Evolutionary conservation across 2,797 vertebrate species (phyloP).

Genomic region (Sphenopsis melanotis): DNA sequence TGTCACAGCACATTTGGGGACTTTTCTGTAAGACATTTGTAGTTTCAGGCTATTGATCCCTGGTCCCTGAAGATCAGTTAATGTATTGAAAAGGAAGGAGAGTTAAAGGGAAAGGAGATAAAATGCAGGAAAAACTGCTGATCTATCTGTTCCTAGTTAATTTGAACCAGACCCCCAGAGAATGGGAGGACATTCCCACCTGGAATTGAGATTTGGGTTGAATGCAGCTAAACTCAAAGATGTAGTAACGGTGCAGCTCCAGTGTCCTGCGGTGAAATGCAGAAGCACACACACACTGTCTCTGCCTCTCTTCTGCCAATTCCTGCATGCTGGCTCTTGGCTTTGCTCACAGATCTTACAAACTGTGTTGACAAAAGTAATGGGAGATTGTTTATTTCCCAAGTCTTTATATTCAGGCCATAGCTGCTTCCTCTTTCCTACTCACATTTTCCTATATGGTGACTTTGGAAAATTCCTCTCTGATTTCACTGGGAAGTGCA

Average conservation of each 20-base stretch:
- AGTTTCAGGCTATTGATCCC: background rate
- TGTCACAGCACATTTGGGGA: background rate
- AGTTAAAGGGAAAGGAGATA: background rate
- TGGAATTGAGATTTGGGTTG: background rate
- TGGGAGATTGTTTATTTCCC: constrained; percentile 25
- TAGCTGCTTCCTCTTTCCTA: constrained; percentile 49
- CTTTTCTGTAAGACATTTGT: background rate
- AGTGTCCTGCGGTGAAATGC: background rate
- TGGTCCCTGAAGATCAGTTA: background rate
- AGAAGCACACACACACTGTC: background rate
- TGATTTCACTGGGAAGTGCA: constrained; percentile 72
- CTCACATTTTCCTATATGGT: constrained; percentile 71
- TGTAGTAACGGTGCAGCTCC: background rate
- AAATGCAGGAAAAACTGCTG: background rate
- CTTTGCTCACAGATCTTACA: background rate
- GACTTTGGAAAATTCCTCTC: constrained; percentile 72
- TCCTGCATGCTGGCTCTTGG: constrained; percentile 36
- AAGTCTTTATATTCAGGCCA: constrained; percentile 29
- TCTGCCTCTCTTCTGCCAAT: constrained; percentile 1
- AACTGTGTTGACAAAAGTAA: constrained; percentile 40
- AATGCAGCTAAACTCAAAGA: background rate
- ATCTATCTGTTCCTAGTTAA: background rate
- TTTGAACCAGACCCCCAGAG: background rate
- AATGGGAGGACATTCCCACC: background rate
- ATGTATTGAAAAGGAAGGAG: background rate